These are phyloP conservation scores for Xiphias gladius DNA, from an alignment of 2,113 vertebrate genomes.

Conservation along the genomic window DNA sequence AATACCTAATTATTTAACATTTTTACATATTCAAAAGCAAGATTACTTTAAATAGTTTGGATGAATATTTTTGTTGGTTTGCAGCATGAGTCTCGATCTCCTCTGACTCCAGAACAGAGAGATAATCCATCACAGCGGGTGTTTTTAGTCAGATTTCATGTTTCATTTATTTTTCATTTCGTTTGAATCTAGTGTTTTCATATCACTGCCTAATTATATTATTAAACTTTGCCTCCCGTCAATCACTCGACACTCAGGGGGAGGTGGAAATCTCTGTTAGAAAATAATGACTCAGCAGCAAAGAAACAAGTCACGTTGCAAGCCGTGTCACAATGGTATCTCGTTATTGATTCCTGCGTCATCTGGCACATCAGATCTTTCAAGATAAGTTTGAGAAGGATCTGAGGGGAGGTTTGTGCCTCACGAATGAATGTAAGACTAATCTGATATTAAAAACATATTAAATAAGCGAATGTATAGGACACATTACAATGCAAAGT, in stretches of 20 bases:
- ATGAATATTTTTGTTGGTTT: background rate
- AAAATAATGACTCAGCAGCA: background rate
- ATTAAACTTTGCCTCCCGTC: background rate
- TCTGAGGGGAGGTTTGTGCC: no score
- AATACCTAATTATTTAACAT: no score
- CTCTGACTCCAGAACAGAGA: background rate
- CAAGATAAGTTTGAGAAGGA: no score
- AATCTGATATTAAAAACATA: no score
- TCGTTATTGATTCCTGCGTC: background rate
- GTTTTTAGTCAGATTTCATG: background rate
- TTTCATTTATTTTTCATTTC: background rate
- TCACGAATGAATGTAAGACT: no score
- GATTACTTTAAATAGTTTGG: no score
- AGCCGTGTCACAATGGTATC: background rate
- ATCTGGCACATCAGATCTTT: background rate
- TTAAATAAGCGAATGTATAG: no score
- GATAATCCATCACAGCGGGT: background rate
- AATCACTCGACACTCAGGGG: background rate
- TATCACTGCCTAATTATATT: background rate
- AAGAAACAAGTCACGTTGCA: background rate
- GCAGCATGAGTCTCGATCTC: background rate
- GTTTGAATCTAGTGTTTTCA: background rate
- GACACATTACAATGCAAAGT: no score
- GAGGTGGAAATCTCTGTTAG: background rate
- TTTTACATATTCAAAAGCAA: no score